Base-by-base conservation (phyloP, 1,140 invertebrate species). In the Coenobita brevimanus region DNA sequence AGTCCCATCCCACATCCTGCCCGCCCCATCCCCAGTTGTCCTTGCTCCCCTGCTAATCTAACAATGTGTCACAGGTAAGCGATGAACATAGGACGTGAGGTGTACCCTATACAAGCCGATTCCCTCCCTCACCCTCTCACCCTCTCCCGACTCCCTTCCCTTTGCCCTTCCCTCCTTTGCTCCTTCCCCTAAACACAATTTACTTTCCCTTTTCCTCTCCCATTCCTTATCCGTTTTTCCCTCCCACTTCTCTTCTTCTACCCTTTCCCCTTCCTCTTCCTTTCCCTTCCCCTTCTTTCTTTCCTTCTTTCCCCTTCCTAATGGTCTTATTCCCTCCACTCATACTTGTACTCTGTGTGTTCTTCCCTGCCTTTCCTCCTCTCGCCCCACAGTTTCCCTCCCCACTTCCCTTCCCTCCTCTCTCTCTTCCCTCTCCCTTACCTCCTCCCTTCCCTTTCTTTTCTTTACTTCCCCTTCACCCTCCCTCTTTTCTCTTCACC, bases 131-230 rank as follows among this genome's bases (percentile, higher is more conserved):
- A 30, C 13, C 2, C 50, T 46, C 21, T 21, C 13, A 38, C 17
- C 13, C 1, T 24, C 41, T 64, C 38, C 41, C 41, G 10, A 4
- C 10, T 1, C 60, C 17, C 41, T 33, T 33, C 0, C 3, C 0
- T 33, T 54, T 13, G 24, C 1, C 3, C 54, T 3, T 0, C 13
- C n/a, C n/a, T 1, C 38, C 38, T 36, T 10, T 75, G 6, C 38
- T 8, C 1, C 1, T 43, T 2, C 13, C 36, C 17, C 57, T 64
- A 21, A 43, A 4, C 24, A 2, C 15, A 15, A 38, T 13, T 82
- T 21, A 21, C 57, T 82, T 38, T 82, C 60, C 67, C 57, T 82
- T 38, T 82, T n/a, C 46, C 57, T 82, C 2, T 82, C 79, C 67
- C 33, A 30, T 24, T 33, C 46, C n/a, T 38, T 38, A 57, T 67